Percentiles rank a stretch among this genome's conserved stretches.
phyloP scores from a whole-genome alignment of 2,113 vertebrate genomes.

The Embiotoca jacksoni region DNA sequence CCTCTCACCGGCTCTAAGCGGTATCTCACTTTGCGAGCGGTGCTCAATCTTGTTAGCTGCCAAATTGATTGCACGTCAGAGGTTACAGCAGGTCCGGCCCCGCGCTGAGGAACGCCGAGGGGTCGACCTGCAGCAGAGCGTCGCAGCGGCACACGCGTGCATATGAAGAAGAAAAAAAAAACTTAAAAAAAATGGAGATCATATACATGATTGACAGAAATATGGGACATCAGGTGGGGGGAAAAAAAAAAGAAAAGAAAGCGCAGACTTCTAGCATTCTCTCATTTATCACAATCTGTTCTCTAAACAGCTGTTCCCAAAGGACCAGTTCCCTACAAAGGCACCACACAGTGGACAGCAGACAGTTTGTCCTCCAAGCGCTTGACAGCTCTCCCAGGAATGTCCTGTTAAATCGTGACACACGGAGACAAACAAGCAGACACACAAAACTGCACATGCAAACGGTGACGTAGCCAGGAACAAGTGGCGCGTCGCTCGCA shows the following conservation, averaged over 20 bases:
- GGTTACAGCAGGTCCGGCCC: conserved; percentile 57
- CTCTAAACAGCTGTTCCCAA: conserved; percentile 63
- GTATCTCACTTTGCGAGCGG: conserved; percentile 41
- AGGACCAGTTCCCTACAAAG: conserved; percentile 54
- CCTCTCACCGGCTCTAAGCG: conserved; percentile 25
- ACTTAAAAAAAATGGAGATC: background rate
- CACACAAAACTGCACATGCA: conserved; percentile 38
- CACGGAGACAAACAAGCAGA: conserved; percentile 50
- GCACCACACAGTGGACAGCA: conserved; percentile 58
- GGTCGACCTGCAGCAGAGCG: conserved; percentile 36
- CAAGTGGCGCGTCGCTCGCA: conserved; percentile 16
- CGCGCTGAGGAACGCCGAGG: background rate
- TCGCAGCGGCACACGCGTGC: background rate
- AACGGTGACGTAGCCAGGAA: conserved; percentile 23
- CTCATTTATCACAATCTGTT: conserved; percentile 65
- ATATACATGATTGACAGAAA: conserved; percentile 22
- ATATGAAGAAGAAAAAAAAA: background rate
- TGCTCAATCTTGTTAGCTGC: conserved; percentile 69
- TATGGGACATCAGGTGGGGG: conserved; percentile 12
- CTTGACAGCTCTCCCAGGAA: conserved; percentile 68
- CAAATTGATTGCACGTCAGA: conserved; percentile 74
- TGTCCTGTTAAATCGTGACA: conserved; percentile 54
- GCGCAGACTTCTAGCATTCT: conserved; percentile 24
- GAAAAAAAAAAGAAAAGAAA: conserved; percentile 21
- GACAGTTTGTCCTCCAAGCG: conserved; percentile 70